These are phyloP conservation scores for Papilio polyxenes DNA, from an alignment of 1,140 invertebrate species.

Conservation along the genomic window DNA sequence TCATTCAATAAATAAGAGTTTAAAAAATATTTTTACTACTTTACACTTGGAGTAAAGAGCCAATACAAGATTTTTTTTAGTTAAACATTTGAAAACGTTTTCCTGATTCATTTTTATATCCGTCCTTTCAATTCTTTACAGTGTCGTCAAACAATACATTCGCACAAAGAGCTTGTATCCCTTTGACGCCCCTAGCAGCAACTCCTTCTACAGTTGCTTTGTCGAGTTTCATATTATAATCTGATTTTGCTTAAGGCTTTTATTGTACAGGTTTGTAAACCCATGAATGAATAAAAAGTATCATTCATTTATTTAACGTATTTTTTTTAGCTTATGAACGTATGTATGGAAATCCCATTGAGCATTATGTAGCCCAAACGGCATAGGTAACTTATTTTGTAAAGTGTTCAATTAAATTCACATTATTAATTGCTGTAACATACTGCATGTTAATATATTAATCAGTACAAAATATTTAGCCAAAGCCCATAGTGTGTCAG, in stretches of 20 bases:
- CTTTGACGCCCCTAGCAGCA: slow-evolving; percentile 27
- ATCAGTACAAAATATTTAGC: background rate
- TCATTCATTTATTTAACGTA: background rate
- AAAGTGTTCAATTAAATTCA: background rate
- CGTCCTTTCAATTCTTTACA: slow-evolving; percentile 2
- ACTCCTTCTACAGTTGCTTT: slow-evolving; percentile 21
- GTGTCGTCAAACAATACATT: slow-evolving; percentile 36
- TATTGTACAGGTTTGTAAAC: background rate
- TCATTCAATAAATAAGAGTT: no score
- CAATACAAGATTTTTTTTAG: background rate
- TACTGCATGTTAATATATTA: no score
- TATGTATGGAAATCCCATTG: background rate
- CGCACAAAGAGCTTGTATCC: slow-evolving; percentile 27
- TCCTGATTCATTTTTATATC: background rate
- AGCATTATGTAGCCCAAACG: background rate
- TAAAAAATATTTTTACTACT: no score
- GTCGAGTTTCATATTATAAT: slow-evolving; percentile 19
- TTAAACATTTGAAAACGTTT: slow-evolving; percentile 20
- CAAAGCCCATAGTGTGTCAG: background rate
- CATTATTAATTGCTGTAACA: background rate
- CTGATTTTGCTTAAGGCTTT: slow-evolving; percentile 1
- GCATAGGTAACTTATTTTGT: background rate
- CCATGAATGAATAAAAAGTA: background rate
- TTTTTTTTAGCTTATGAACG: background rate
- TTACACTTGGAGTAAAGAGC: background rate